phyloP scores from a whole-genome alignment of 1,140 invertebrate species.

The Notospermus geniculatus region DNA sequence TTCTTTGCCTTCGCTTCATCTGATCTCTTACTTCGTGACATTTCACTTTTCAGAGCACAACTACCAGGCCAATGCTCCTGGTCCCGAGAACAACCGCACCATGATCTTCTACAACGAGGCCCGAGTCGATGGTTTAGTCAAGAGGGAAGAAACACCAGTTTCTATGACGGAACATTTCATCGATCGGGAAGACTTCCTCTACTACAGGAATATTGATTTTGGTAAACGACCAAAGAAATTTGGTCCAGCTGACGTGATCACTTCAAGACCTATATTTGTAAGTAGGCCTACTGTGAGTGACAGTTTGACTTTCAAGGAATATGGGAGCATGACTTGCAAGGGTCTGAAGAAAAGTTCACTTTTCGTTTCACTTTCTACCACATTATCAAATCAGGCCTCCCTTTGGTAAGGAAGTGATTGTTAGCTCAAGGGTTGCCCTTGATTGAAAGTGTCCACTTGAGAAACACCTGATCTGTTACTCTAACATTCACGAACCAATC shows the following conservation, averaged over 20 bases:
- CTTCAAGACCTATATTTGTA: slow-evolving; percentile 55
- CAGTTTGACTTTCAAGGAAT: background rate
- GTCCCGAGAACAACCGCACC: slow-evolving; percentile 62
- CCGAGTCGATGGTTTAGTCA: slow-evolving; percentile 66
- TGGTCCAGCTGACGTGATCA: slow-evolving; percentile 42
- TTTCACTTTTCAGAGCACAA: slow-evolving; percentile 61
- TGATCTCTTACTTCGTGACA: background rate
- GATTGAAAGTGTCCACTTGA: too few relatives aligned
- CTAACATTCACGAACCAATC: too few relatives aligned
- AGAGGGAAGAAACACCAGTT: slow-evolving; percentile 62
- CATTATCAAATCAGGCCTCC: too few relatives aligned
- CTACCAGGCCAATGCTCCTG: slow-evolving; percentile 59
- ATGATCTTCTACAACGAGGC: slow-evolving; percentile 70
- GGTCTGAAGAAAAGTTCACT: too few relatives aligned
- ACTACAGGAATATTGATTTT: slow-evolving; percentile 57
- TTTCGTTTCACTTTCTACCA: too few relatives aligned
- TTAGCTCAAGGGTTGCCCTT: too few relatives aligned
- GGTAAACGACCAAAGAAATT: slow-evolving; percentile 51
- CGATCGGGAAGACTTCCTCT: slow-evolving; percentile 64
- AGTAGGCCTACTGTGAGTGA: slow-evolving; percentile 18
- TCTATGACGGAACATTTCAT: slow-evolving; percentile 67
- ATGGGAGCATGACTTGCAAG: too few relatives aligned
- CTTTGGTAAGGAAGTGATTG: too few relatives aligned
- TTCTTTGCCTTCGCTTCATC: too few relatives aligned
- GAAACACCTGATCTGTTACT: too few relatives aligned